Evolutionary conservation across 2,797 vertebrate species (phyloP).

Genomic region (Hippopotamyrus pictus): DNA sequence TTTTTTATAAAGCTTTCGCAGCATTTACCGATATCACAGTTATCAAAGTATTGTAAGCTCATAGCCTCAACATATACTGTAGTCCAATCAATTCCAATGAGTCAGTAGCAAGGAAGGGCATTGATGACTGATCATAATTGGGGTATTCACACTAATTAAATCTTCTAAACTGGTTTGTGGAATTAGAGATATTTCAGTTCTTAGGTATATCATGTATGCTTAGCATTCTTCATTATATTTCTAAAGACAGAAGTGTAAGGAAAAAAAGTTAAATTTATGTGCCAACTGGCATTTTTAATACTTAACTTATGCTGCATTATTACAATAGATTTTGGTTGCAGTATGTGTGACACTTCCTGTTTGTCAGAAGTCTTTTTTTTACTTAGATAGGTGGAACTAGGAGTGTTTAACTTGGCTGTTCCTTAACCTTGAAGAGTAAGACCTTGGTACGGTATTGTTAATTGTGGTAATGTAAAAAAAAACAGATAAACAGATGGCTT

Average conservation of each 20-base stretch:
- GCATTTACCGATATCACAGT: neutral
- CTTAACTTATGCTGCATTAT: neutral
- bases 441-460: neutral
- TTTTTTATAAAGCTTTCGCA: neutral
- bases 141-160: neutral
- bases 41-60: neutral
- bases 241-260: neutral
- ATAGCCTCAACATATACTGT: neutral
- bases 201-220: neutral
- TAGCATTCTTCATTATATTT: neutral
- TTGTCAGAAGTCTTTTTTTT: neutral
- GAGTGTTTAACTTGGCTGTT: neutral
- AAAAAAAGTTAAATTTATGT: neutral
- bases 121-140: neutral
- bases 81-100: neutral
- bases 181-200: neutral
- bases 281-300: neutral
- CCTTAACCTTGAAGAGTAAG: neutral
- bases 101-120: neutral
- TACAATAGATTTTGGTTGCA: neutral
- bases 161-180: neutral
- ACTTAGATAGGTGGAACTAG: neutral
- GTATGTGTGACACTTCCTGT: neutral
- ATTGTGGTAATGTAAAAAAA: neutral
- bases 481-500: neutral